A percentile compares a stretch with the other conserved stretches of the same genome.
phyloP scores from a whole-genome alignment of 2,113 vertebrate genomes.

The Neopipo cinnamomea region DNA sequence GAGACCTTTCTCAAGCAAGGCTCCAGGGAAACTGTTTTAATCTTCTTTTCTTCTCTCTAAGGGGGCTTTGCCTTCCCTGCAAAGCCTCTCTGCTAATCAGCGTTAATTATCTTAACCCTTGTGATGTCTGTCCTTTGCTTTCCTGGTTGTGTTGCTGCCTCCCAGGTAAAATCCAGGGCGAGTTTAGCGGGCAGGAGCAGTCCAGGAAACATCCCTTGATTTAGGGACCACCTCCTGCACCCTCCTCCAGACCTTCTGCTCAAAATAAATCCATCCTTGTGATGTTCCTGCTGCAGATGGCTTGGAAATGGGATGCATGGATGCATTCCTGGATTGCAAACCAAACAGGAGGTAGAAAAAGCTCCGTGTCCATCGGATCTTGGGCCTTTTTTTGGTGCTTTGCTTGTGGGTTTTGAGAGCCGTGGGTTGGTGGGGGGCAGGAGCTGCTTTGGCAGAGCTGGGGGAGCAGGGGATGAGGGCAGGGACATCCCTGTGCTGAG shows the following conservation, averaged over 20 bases:
- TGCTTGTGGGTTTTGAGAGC: neutral
- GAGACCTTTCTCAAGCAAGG: neutral
- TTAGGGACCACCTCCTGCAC: accelerated
- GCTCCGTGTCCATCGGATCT: accelerated
- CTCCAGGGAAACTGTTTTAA: slow-evolving; percentile 22
- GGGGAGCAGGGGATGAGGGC: neutral
- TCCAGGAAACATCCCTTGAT: accelerated
- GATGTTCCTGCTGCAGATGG: neutral
- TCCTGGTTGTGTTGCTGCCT: neutral
- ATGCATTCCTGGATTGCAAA: neutral
- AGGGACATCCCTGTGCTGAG: neutral
- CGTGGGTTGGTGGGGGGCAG: neutral
- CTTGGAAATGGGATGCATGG: accelerated
- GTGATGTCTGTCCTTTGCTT: slow-evolving; percentile 11
- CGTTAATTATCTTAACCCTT: slow-evolving; percentile 7
- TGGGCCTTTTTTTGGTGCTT: neutral
- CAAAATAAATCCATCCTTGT: neutral
- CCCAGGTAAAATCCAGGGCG: neutral
- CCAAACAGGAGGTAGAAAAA: neutral
- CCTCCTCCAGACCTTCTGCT: neutral
- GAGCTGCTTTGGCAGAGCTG: neutral
- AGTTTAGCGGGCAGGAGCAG: neutral
- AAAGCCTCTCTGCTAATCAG: slow-evolving; percentile 42
- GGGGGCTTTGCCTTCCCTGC: neutral
- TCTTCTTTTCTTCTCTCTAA: slow-evolving; percentile 35